Evolutionary conservation across 2,888 invertebrate species (phyloP).

Genomic region (Candidula unifasciata): DNA sequence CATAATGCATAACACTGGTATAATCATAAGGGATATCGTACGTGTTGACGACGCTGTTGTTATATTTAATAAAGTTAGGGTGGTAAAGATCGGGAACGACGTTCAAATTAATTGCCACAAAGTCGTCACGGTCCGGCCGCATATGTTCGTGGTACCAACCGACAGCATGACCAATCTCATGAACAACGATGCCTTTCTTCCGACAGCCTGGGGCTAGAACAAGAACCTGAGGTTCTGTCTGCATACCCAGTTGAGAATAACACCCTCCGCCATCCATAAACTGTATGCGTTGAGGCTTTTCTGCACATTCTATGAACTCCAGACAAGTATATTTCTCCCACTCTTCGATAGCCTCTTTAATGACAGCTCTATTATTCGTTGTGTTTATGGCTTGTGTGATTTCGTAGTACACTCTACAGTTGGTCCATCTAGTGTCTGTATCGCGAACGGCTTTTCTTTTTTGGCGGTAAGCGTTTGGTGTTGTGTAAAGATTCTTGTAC

Average conservation of each 20-base stretch:
- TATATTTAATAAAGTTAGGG: constrained; percentile 61
- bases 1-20: constrained; percentile 70
- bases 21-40: constrained; percentile 66
- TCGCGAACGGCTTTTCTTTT: constrained; percentile 60
- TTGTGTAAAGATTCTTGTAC: constrained; percentile 36
- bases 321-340: constrained; percentile 68
- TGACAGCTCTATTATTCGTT: constrained; percentile 4
- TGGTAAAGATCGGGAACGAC: constrained; percentile 54
- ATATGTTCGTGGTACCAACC: constrained; percentile 71
- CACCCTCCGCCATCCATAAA: constrained; percentile 75
- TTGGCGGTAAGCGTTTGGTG: background rate
- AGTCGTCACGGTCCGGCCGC: constrained; percentile 66
- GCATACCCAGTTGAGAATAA: constrained; percentile 42
- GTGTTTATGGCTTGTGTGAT: background rate
- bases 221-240: constrained; percentile 32
- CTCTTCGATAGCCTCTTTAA: constrained; percentile 60
- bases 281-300: constrained; percentile 38
- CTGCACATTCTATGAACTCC: constrained; percentile 51
- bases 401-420: constrained; percentile 60
- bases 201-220: constrained; percentile 36
- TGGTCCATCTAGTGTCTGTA: constrained; percentile 56
- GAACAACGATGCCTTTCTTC: constrained; percentile 62
- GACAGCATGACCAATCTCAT: constrained; percentile 69
- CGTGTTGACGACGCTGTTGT: constrained; percentile 52
- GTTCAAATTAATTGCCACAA: constrained; percentile 54